Base-by-base conservation (phyloP, 2,888 invertebrate genomes). In the Chrysolina americana region DNA sequence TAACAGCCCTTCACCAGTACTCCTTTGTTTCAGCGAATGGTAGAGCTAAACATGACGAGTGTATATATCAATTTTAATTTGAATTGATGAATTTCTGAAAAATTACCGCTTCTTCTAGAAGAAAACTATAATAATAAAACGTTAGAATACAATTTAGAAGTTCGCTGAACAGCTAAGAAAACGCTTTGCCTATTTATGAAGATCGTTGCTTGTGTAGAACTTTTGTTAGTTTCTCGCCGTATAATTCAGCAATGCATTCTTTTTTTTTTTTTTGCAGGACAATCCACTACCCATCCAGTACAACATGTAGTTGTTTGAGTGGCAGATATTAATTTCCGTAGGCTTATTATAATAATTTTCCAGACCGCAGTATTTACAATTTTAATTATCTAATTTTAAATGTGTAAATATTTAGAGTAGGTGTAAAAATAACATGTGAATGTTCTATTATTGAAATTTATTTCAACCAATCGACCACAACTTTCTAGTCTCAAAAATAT, bases 261-360 rank as follows among this genome's bases (percentile, higher is more conserved):
- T 77, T 63, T 77, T 76, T 80, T 76, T 80, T 74, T 70, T 78
- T 81, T 87, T 87, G 75, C 84, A 87, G 87, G 85, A 86, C 87
- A 80, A 87, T 86, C 78, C 87, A 87, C 76, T 87, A 86, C 77
- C 86, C 87, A 76, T 83, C 87, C 78, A 82, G 85, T 70, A 80
- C 85, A 69, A 80, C 85, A 71, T 85, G 84, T 83, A 85, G 81
- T 81, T 87, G 86, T 83, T 87, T 83, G 80, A 85, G 84, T 81
- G 74, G 78, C 79, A 85, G 86, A 84, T 87, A 86, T 81, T 87
- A 83, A 59, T 36, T 59, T 36, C n/a, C 23, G 36, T 59, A 59
- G 28, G 59, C 59, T 59, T 59, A 17, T n/a, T 36, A 28, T 28
- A 36, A 23, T n/a, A 28, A 28, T 59, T 59, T 36, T n/a, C 36